Evolutionary conservation across 2,113 vertebrate genomes (phyloP).

Genomic region (Barbus barbus): DNA sequence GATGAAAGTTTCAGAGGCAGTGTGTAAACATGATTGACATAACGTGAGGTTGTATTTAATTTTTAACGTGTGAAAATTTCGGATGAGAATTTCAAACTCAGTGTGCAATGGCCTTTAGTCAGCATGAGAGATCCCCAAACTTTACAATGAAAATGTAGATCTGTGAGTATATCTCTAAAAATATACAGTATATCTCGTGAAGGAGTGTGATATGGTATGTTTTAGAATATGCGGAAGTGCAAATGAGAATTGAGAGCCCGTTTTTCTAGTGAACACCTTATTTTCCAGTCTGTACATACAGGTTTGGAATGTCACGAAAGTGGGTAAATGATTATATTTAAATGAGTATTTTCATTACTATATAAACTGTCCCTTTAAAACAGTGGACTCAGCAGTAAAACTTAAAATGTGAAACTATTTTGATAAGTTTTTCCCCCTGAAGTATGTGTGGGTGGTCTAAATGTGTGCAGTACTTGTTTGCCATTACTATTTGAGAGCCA

Average conservation of each 20-base stretch:
- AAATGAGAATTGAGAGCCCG: neutral
- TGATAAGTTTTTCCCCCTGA: slow-evolving; percentile 6
- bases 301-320: neutral
- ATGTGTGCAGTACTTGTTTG: slow-evolving; percentile 31
- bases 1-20: no score
- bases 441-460: slow-evolving; percentile 21
- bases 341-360: neutral
- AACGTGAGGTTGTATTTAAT: no score
- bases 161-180: neutral
- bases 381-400: neutral
- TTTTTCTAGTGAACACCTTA: neutral
- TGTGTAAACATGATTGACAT: no score
- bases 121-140: neutral
- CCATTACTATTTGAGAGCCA: slow-evolving; percentile 21
- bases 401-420: neutral
- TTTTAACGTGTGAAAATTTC: no score
- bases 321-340: neutral
- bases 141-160: neutral
- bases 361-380: neutral
- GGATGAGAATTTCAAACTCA: no score
- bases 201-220: neutral
- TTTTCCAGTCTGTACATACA: neutral
- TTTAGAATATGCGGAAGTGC: neutral
- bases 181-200: neutral
- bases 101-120: no score